phyloP scores from a whole-genome alignment of 1,140 invertebrate species.

The Lineus longissimus region DNA sequence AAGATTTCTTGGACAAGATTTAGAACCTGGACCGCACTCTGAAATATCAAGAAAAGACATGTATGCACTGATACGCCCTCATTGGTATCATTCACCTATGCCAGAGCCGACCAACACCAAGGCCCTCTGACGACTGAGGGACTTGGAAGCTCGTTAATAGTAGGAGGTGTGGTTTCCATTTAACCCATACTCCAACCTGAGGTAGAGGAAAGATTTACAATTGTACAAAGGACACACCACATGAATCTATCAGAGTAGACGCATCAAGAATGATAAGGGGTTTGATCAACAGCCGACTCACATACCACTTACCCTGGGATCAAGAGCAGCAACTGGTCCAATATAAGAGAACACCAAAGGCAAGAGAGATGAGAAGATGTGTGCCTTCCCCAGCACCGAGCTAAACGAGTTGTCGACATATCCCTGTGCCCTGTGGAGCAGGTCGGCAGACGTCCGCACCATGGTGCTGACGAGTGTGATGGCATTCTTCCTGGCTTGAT shows the following conservation, averaged over 20 bases:
- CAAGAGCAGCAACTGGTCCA: conserved; percentile 72
- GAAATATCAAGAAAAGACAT: conserved; percentile 17
- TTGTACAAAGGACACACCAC: too few relatives aligned
- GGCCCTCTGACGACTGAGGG: too few relatives aligned
- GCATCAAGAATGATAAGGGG: too few relatives aligned
- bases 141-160: too few relatives aligned
- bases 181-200: too few relatives aligned
- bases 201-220: too few relatives aligned
- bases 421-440: conserved; percentile 65
- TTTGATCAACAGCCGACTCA: too few relatives aligned
- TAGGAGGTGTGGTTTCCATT: too few relatives aligned
- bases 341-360: conserved; percentile 77
- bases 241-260: too few relatives aligned
- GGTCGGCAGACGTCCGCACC: conserved; percentile 67
- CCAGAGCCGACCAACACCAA: too few relatives aligned
- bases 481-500: conserved; percentile 69
- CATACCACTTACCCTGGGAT: conserved; percentile 74
- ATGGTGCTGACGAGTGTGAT: conserved; percentile 70
- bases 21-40: conserved; percentile 87
- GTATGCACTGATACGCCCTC: too few relatives aligned
- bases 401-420: neutral
- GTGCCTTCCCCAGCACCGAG: conserved; percentile 35
- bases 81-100: too few relatives aligned
- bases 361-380: conserved; percentile 70
- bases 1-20: conserved; percentile 84